These are phyloP conservation scores for Pelvicachromis taeniatus DNA, from an alignment of 2,113 vertebrate species.

Conservation along the genomic window DNA sequence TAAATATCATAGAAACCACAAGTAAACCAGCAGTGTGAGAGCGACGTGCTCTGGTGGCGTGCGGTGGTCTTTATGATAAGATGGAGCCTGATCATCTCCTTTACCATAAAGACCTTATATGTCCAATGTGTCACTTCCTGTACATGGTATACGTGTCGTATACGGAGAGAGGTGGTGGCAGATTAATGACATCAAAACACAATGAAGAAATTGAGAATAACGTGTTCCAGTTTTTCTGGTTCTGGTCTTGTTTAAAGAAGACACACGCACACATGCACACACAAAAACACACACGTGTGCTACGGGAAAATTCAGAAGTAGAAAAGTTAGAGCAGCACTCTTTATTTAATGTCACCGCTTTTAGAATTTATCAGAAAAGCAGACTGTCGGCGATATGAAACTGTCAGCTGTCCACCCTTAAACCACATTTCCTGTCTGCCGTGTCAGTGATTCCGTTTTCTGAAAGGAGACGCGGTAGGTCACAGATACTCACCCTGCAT, in stretches of 20 bases:
- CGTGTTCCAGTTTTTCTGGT: background rate
- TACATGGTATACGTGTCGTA: background rate
- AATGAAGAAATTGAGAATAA: background rate
- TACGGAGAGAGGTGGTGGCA: background rate
- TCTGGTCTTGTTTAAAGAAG: background rate
- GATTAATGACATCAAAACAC: background rate
- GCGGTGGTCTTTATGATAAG: background rate
- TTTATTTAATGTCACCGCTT: background rate
- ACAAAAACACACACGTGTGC: rapidly evolving
- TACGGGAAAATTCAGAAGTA: background rate
- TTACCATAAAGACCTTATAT: background rate
- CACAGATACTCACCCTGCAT: slow-evolving; percentile 78
- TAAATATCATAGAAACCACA: background rate
- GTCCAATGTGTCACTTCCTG: background rate
- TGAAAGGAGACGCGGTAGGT: background rate
- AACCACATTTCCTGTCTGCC: background rate
- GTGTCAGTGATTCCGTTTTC: background rate
- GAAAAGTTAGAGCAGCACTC: background rate
- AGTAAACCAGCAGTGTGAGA: background rate
- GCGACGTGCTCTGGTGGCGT: background rate
- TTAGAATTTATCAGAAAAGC: background rate
- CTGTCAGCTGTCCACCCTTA: background rate
- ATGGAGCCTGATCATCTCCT: background rate
- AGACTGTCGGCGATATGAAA: background rate
- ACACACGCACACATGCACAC: background rate